Percentiles rank a stretch among this genome's conserved stretches.
These are phyloP conservation scores for Natator depressus DNA, from an alignment of 2,113 vertebrate species.

Conservation along the genomic window DNA sequence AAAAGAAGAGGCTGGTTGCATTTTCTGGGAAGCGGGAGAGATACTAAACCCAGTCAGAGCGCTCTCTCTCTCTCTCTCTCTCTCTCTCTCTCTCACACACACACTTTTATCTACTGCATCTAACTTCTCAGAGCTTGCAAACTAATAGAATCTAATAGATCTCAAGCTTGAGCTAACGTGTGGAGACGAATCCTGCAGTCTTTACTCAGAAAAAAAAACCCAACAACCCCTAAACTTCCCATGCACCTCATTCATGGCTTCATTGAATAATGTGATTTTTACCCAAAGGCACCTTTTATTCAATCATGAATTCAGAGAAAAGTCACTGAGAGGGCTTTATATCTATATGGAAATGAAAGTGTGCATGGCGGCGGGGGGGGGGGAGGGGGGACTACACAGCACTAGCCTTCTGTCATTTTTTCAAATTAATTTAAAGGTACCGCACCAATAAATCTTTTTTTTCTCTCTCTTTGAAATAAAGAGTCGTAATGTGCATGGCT, in stretches of 20 bases:
- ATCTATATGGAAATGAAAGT: background rate
- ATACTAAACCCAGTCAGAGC: slow-evolving; percentile 43
- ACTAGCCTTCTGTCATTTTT: slow-evolving; percentile 15
- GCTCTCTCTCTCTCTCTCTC: background rate
- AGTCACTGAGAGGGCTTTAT: background rate
- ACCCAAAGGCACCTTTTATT: background rate
- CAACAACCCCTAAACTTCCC: background rate
- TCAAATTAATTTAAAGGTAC: background rate
- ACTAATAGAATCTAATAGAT: slow-evolving; percentile 39
- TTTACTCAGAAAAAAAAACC: background rate
- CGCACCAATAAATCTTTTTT: background rate
- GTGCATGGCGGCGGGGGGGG: background rate
- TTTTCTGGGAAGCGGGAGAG: slow-evolving; percentile 14
- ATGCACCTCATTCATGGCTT: slow-evolving; percentile 12
- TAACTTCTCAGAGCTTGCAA: slow-evolving; percentile 52
- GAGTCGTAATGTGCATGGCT: background rate
- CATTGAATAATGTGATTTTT: background rate
- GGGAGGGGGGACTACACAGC: background rate
- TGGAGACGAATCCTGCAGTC: background rate
- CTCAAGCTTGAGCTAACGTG: background rate
- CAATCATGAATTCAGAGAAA: slow-evolving; percentile 6
- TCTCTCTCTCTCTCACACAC: background rate
- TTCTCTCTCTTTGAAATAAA: background rate
- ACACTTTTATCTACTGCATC: slow-evolving; percentile 64
- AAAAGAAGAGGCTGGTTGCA: slow-evolving; percentile 52